Conservation (phyloP, 2,113 vertebrate species). For the Arizona elegans region DNA sequence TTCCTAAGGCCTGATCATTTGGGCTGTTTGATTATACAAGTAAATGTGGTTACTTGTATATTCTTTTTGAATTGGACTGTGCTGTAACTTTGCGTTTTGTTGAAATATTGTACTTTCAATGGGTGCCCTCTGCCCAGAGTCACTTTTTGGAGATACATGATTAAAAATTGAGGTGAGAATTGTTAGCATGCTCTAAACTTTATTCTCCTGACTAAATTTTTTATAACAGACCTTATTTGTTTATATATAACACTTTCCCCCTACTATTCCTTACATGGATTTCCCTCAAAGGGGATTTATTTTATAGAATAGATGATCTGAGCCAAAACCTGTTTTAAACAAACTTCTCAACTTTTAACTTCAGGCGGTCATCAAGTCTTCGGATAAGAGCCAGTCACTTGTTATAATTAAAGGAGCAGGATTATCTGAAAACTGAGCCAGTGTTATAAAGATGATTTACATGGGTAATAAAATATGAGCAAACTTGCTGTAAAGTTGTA, state of each 20-base stretch:
- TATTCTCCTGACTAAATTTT: background rate
- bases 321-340: background rate
- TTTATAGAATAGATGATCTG: background rate
- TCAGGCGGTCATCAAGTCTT: background rate
- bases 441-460: constrained; percentile 45
- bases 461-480: constrained; percentile 32
- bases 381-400: background rate
- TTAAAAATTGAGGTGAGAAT: background rate
- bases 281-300: background rate
- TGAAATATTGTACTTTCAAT: background rate
- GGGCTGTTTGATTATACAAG: background rate
- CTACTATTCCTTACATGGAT: background rate
- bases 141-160: background rate
- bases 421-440: constrained; percentile 12
- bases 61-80: background rate
- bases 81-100: background rate
- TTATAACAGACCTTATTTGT: background rate
- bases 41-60: background rate
- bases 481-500: constrained; percentile 46
- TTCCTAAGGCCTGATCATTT: background rate
- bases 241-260: background rate
- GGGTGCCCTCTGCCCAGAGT: background rate
- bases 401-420: constrained; percentile 17
- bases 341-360: background rate
- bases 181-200: background rate